Base-by-base conservation (phyloP, 2,113 vertebrate species). In the Chionis minor region DNA sequence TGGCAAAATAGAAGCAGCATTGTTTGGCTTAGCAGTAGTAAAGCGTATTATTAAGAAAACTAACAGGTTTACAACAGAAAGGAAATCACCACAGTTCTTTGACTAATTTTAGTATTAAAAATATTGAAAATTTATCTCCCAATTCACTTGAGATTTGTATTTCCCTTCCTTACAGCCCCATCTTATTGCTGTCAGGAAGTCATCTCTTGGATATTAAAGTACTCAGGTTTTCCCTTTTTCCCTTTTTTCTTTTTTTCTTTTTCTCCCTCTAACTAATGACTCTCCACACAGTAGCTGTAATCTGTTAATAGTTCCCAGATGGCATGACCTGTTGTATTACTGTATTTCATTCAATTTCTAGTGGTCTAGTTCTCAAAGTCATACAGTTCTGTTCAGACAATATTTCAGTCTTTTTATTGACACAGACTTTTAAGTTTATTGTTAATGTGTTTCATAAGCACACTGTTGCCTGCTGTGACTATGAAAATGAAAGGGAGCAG, bases 361-460 rank as follows among this genome's bases (percentile, higher is more conserved):
- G 47, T 33, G 85, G 8, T 85, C 66, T 33, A 20, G 58, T 65
- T 93, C 80, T 84, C 93, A 55, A 86, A 81, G 69, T 67, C 69
- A 17, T 4, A 63, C 73, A 47, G 69, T 52, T 71, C 86, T 81
- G 47, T 66, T 81, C 93, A 92, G 91, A 88, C 51, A 59, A 14
- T 85, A 72, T 75, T 91, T 91, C 77, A 91, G 78, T 12, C 91
- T 94, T 81, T 91, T 84, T 85, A 69, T 79, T 79, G 84, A 67
- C 59, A 27, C 26, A 92, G 61, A 56, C 77, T 96, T 95, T 94
- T 32, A 71, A 84, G 91, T 69, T 85, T 81, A 67, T 47, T 71
- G 65, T 87, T 94, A 79, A 79, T 72, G 56, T 71, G 30, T 67
- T 92, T 86, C 55, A 35, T 63, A 88, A 88, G 70, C 88, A 78